A percentile compares a stretch with the other conserved stretches of the same genome.
Evolutionary conservation across 2,888 invertebrate species (phyloP).

Genomic region (Pycnomerus fuliginosus): DNA sequence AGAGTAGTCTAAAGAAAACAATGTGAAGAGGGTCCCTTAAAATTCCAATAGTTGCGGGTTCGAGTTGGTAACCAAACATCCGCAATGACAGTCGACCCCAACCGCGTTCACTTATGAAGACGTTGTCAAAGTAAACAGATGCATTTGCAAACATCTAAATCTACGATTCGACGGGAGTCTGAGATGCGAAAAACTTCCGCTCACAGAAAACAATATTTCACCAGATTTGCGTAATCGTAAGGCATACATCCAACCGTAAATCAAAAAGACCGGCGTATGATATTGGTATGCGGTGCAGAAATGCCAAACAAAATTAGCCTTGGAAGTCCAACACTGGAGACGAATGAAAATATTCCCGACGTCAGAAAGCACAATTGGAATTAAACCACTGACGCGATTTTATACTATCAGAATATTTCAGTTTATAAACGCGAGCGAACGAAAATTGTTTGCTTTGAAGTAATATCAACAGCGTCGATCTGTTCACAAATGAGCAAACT

Average conservation of each 20-base stretch:
- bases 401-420: too few relatives aligned
- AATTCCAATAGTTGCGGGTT: conserved; percentile 15
- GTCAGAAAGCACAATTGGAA: too few relatives aligned
- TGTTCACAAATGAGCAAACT: conserved; percentile 27
- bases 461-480: conserved; percentile 26
- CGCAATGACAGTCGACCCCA: conserved; percentile 9
- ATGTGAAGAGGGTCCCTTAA: conserved; percentile 9
- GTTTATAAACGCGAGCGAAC: too few relatives aligned
- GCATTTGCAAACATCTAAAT: conserved; percentile 22
- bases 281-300: conserved; percentile 7
- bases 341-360: too few relatives aligned
- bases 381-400: too few relatives aligned
- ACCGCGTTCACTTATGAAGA: conserved; percentile 14
- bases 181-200: conserved; percentile 19
- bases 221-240: conserved; percentile 43
- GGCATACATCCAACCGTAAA: conserved; percentile 39
- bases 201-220: conserved; percentile 42
- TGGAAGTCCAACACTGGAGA: conserved; percentile 1
- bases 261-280: conserved; percentile 23
- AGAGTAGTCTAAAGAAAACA: conserved; percentile 12
- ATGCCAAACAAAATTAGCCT: conserved; percentile 11
- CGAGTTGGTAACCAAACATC: conserved; percentile 19
- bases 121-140: conserved; percentile 23
- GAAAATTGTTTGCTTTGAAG: conserved; percentile 21
- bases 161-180: conserved; percentile 12